These are phyloP conservation scores for Chorisops tibialis DNA, from an alignment of 2,888 invertebrate genomes.

Conservation along the genomic window DNA sequence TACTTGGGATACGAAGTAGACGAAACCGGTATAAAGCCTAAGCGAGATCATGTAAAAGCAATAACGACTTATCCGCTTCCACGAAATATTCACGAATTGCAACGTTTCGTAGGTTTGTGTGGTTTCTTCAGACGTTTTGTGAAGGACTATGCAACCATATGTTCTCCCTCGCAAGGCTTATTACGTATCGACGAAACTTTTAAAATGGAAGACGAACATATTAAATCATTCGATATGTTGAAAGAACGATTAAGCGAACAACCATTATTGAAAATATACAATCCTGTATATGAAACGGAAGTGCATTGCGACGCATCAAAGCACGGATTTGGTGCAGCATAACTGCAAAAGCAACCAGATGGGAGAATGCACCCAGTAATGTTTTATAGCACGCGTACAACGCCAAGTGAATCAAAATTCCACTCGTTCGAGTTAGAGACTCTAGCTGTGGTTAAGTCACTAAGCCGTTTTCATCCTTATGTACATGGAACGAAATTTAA, in stretches of 20 bases:
- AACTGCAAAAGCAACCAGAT: too few species aligned
- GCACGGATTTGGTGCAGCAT: too few species aligned
- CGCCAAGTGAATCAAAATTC: too few species aligned
- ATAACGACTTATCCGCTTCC: background rate
- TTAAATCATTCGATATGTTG: constrained; percentile 26
- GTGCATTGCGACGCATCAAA: constrained; percentile 32
- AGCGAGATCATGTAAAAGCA: background rate
- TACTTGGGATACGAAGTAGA: background rate
- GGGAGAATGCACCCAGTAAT: too few species aligned
- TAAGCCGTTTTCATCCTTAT: too few species aligned
- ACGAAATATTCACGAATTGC: background rate
- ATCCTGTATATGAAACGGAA: background rate
- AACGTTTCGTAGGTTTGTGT: background rate
- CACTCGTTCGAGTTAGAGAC: too few species aligned
- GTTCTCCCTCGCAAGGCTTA: constrained; percentile 39
- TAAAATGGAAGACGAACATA: constrained; percentile 28
- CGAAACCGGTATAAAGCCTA: background rate
- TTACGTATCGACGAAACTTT: constrained; percentile 16
- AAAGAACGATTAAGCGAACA: background rate
- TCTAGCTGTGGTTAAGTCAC: too few species aligned
- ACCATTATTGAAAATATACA: background rate
- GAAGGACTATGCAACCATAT: constrained; percentile 30
- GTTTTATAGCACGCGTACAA: too few species aligned
- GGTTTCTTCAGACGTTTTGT: constrained; percentile 32
- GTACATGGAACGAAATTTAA: too few species aligned